Evolutionary conservation across 2,113 vertebrate genomes (phyloP).

Genomic region (Cinclus cinclus): DNA sequence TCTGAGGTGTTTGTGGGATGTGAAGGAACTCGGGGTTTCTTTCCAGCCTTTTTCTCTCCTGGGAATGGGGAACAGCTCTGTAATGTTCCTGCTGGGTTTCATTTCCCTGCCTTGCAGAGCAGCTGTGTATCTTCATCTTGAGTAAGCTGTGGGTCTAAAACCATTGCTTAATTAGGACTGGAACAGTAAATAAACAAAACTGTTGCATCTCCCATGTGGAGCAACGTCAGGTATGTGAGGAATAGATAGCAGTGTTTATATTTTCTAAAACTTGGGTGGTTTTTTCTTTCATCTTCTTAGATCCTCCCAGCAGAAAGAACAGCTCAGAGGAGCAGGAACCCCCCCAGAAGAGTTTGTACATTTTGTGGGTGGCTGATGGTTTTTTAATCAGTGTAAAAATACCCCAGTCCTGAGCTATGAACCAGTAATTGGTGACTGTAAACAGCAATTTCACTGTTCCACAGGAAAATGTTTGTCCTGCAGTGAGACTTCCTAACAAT

Average conservation of each 20-base stretch:
- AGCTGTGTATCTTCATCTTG: not conserved
- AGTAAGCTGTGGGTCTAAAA: not conserved
- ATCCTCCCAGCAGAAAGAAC: not conserved
- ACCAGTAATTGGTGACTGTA: not conserved
- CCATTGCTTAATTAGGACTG: slow-evolving; percentile 9
- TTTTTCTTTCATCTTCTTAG: not conserved
- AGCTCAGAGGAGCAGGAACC: not conserved
- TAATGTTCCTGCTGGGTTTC: not conserved
- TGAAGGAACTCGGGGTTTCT: not conserved
- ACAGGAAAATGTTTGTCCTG: not conserved
- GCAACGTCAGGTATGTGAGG: not conserved
- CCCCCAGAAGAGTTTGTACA: not conserved
- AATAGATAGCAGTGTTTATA: slow-evolving; percentile 13
- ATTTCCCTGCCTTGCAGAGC: not conserved
- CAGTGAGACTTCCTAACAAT: not conserved
- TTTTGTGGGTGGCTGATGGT: slow-evolving; percentile 3
- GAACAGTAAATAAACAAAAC: slow-evolving; percentile 31
- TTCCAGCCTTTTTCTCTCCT: not conserved
- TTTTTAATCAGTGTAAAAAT: not conserved
- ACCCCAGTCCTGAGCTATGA: not conserved
- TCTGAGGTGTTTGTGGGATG: not conserved
- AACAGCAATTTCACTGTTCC: not conserved
- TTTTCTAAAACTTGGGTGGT: not conserved
- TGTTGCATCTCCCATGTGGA: not conserved
- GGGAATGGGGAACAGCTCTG: not conserved